phyloP scores from a whole-genome alignment of 2,113 vertebrate species.

The Lycaon pictus region DNA sequence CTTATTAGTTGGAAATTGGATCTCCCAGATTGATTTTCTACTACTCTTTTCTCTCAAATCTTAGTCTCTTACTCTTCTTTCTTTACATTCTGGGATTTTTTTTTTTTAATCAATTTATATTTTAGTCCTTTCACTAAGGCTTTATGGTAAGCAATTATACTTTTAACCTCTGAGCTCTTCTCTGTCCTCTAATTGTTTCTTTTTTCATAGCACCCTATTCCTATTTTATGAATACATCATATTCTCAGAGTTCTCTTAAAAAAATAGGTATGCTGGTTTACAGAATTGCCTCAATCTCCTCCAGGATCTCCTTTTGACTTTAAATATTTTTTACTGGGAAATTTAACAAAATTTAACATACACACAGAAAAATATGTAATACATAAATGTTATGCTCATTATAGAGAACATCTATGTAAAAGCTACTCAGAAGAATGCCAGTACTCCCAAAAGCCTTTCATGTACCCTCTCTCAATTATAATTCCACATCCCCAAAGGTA shows the following conservation, averaged over 20 bases:
- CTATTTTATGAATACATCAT: neutral
- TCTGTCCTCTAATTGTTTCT: neutral
- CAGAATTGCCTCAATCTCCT: neutral
- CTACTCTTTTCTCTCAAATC: neutral
- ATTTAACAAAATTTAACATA: neutral
- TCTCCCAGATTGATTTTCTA: neutral
- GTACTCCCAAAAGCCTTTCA: neutral
- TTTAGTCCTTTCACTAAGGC: neutral
- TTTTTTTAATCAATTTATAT: neutral
- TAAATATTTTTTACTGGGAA: neutral
- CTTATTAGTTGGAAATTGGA: neutral
- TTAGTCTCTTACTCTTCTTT: neutral
- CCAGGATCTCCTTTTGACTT: neutral
- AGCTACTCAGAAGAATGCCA: constrained; percentile 12
- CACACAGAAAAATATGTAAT: neutral
- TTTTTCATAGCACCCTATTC: neutral
- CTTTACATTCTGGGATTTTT: neutral
- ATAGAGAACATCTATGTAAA: neutral
- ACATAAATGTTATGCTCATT: neutral
- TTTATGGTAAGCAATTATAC: neutral
- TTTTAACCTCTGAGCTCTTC: neutral
- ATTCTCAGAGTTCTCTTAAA: neutral
- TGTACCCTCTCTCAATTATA: neutral
- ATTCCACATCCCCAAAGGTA: neutral
- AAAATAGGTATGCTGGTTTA: neutral